These are phyloP conservation scores for Gordius sp. DNA, from an alignment of 2,888 invertebrate species.

Conservation along the genomic window DNA sequence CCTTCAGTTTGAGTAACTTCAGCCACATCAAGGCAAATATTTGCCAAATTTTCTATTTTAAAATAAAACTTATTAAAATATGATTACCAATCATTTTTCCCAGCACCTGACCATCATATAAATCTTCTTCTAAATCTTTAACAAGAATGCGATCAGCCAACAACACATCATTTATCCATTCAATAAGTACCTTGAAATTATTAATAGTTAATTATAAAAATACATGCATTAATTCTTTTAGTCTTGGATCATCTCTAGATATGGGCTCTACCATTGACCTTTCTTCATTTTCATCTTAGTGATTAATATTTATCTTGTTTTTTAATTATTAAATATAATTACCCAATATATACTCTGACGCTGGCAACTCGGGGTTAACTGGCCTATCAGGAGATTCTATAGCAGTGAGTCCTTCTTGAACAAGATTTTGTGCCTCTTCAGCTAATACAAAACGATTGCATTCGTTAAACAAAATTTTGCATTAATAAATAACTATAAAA, in stretches of 20 bases:
- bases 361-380: constrained; percentile 54
- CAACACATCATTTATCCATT: constrained; percentile 94
- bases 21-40: constrained; percentile 67
- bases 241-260: constrained; percentile 56
- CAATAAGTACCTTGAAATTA: constrained; percentile 42
- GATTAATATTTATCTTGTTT: constrained; percentile 26
- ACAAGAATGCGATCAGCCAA: constrained; percentile 85
- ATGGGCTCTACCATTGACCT: constrained; percentile 71
- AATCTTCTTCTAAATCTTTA: constrained; percentile 73
- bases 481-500: background rate
- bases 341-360: constrained; percentile 71
- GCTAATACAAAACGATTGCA: background rate
- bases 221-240: constrained; percentile 44
- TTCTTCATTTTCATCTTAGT: constrained; percentile 65
- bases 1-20: constrained; percentile 95
- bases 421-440: constrained; percentile 51
- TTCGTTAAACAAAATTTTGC: no score
- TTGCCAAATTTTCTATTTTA: constrained; percentile 37
- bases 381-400: constrained; percentile 86
- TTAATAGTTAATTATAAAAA: background rate
- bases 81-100: constrained; percentile 10
- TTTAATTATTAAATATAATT: constrained; percentile 24
- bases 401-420: constrained; percentile 76
- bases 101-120: constrained; percentile 72
- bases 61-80: constrained; percentile 13